Conservation (phyloP, 1,140 invertebrate genomes). For the Druon quercuslanigerum region DNA sequence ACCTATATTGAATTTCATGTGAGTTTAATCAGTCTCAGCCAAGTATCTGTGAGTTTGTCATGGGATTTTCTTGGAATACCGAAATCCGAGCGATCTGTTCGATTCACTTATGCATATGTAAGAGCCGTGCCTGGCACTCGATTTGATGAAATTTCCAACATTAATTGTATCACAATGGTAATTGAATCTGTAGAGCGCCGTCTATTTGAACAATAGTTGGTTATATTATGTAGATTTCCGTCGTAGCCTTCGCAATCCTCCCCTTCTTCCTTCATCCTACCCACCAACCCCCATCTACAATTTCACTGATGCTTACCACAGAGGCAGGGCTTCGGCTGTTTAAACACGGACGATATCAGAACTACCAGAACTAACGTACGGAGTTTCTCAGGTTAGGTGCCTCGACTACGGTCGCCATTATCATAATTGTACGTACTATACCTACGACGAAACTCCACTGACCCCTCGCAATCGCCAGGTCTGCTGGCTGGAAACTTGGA, state of each 20-base stretch:
- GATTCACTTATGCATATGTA: conserved; percentile 76
- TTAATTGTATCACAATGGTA: conserved; percentile 77
- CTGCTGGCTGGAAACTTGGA: conserved; percentile 32
- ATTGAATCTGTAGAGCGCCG: conserved; percentile 75
- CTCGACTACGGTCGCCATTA: conserved; percentile 65
- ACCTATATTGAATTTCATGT: too few species aligned
- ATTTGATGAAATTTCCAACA: conserved; percentile 77
- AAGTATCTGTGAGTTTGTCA: conserved; percentile 44
- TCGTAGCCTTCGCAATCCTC: conserved; percentile 65
- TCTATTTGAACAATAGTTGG: conserved; percentile 77
- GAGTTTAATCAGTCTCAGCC: not conserved
- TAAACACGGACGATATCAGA: conserved; percentile 76
- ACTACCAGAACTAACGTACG: conserved; percentile 71
- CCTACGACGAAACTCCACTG: conserved; percentile 57
- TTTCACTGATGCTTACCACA: conserved; percentile 36
- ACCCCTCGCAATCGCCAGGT: conserved; percentile 43
- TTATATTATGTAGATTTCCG: conserved; percentile 77
- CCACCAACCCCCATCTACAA: conserved; percentile 41
- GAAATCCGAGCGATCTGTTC: conserved; percentile 64
- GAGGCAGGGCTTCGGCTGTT: conserved; percentile 67
- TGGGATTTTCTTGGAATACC: conserved; percentile 54
- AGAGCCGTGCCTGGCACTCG: conserved; percentile 71
- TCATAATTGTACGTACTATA: conserved; percentile 69
- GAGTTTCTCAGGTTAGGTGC: conserved; percentile 64
- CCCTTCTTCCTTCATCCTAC: conserved; percentile 37